phyloP scores from a whole-genome alignment of 2,797 vertebrate genomes.

The Falco biarmicus region DNA sequence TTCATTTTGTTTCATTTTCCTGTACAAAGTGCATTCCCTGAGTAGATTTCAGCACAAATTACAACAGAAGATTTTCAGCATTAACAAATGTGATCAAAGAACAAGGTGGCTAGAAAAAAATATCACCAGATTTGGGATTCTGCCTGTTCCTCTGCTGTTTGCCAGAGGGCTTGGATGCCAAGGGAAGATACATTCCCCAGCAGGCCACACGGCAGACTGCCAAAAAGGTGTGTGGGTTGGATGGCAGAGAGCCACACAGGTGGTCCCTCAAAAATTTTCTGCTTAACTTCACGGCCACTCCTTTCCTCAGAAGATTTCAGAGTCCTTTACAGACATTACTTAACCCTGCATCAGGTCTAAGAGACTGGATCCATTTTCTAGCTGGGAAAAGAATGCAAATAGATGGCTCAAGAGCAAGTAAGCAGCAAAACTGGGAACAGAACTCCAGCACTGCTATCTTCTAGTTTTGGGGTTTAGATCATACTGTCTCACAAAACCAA shows the following conservation, averaged over 20 bases:
- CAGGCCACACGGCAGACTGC: conserved; percentile 23
- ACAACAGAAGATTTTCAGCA: not conserved
- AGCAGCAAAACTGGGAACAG: not conserved
- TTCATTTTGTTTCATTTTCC: conserved; percentile 7
- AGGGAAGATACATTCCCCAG: conserved; percentile 18
- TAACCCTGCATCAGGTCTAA: conserved; percentile 28
- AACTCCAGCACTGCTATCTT: not conserved
- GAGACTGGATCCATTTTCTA: conserved; percentile 4
- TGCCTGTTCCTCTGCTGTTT: conserved; percentile 5
- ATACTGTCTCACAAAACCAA: not conserved
- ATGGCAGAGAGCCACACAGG: conserved; percentile 63
- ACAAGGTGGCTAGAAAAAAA: not conserved
- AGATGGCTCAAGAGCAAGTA: conserved; percentile 5
- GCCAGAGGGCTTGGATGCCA: conserved; percentile 29
- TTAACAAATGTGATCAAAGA: conserved; percentile 42
- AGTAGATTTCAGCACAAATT: not conserved
- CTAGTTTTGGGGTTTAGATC: not conserved
- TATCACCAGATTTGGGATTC: not conserved
- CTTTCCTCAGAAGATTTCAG: conserved; percentile 49
- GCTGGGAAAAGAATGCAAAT: conserved; percentile 33
- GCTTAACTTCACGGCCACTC: conserved; percentile 46
- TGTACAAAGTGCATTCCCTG: not conserved
- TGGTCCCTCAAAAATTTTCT: conserved; percentile 60
- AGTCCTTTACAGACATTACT: conserved; percentile 13
- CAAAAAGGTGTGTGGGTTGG: conserved; percentile 43